Base-by-base conservation (phyloP, 2,888 invertebrate genomes). In the Campoplex capitator region DNA sequence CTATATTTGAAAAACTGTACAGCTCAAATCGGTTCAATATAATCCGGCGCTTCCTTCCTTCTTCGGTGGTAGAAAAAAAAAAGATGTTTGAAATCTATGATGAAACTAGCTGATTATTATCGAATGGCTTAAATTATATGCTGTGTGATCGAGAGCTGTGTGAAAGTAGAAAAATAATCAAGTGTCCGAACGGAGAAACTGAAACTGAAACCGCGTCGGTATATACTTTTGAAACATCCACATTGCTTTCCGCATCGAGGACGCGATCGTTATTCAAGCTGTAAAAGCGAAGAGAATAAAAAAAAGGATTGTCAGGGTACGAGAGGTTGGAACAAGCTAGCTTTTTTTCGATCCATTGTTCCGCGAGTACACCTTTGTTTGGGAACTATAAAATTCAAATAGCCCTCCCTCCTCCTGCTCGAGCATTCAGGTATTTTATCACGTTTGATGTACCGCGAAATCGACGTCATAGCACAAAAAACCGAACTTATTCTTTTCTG, bases 381-480 rank as follows among this genome's bases (percentile, higher is more conserved):
- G 54, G 56, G 84, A 54, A 87, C 86, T 84, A 87, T 87, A 81
- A 84, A 87, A 87, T 84, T 81, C 77, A 87, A 87, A 87, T 87
- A 70, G 78, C 68, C 84, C 32, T 76, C 65, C 84, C 67, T 38
- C 79, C 32, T 76, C 56, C 84, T 58, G 3, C 79, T 51, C 82
- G 71, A 62, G 70, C 71, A 74, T 83, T 67, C 70, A 18, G 54
- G 71, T 85, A 76, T 87, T 82, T 83, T 79, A 76, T 78, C 48
- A 58, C 51, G 56, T 48, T 83, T 84, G 87, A 87, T 85, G 62
- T 71, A 83, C 65, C 38, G 23, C 23, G 58, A n/a, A n/a, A n/a
- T 70, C 73, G 54, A 84, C 76, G 32, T 65, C 42, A 67, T 51
- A 48, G 13, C n/a, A 18, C n/a, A 86, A 81, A 80, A 79, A 76